Evolutionary conservation across 2,797 vertebrate species (phyloP).

Genomic region (Gambelia wislizenii): DNA sequence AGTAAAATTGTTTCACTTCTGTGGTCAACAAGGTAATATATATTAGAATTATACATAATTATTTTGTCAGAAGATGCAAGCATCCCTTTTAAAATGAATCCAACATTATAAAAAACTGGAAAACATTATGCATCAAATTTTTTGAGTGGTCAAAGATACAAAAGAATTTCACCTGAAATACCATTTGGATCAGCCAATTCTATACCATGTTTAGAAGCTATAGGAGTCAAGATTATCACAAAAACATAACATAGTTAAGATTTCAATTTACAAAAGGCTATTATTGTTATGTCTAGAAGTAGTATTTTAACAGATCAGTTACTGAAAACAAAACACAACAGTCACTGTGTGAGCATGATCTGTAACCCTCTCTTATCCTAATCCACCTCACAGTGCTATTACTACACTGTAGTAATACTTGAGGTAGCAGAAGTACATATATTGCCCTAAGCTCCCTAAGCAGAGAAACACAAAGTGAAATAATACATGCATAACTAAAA

Average conservation of each 20-base stretch:
- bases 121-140: neutral
- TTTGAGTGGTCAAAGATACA: neutral
- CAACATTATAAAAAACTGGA: neutral
- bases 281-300: neutral
- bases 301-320: neutral
- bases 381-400: neutral
- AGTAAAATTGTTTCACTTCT: neutral
- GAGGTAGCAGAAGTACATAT: neutral
- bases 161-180: neutral
- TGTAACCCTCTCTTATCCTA: neutral
- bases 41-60: neutral
- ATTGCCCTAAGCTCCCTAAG: neutral
- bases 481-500: neutral
- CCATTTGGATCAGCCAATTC: neutral
- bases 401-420: neutral
- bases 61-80: neutral
- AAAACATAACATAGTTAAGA: neutral
- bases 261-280: neutral
- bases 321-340: neutral
- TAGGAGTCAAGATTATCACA: neutral
- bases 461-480: neutral
- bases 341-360: neutral
- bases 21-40: neutral
- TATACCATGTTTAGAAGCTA: constrained; percentile 17
- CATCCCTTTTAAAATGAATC: neutral